Conservation (phyloP, 2,797 vertebrate genomes). For the Chaunax sp. region DNA sequence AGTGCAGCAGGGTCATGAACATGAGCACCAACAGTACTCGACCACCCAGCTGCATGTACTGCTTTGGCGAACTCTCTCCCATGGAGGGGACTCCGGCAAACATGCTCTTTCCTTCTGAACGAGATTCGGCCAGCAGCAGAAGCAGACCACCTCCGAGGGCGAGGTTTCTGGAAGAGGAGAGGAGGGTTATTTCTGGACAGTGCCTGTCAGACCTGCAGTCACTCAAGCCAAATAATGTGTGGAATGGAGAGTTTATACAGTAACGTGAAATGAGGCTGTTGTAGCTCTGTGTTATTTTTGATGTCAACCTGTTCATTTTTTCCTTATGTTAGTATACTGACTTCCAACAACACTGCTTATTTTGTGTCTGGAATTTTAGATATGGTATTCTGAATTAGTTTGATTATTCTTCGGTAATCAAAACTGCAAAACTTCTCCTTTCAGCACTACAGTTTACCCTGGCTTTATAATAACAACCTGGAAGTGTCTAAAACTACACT, state of each 20-base stretch:
- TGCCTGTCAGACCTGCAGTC: slow-evolving; percentile 58
- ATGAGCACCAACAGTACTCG: slow-evolving; percentile 95
- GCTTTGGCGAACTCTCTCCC: slow-evolving; percentile 92
- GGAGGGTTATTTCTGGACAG: slow-evolving; percentile 44
- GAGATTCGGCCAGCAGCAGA: slow-evolving; percentile 94
- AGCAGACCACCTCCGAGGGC: slow-evolving; percentile 96
- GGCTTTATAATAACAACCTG: not conserved
- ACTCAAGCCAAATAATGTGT: slow-evolving; percentile 9
- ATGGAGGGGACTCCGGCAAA: slow-evolving; percentile 94
- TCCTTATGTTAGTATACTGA: not conserved
- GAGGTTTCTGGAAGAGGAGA: slow-evolving; percentile 90
- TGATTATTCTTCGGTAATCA: not conserved
- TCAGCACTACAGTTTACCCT: not conserved
- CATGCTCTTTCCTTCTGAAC: slow-evolving; percentile 99
- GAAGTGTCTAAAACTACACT: not conserved
- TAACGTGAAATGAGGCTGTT: not conserved
- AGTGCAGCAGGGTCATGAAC: slow-evolving; percentile 99
- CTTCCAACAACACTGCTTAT: not conserved
- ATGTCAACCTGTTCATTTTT: not conserved
- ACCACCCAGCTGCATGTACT: slow-evolving; percentile 99
- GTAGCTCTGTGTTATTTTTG: not conserved
- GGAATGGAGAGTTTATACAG: too few relatives aligned
- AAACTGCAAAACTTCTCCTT: not conserved
- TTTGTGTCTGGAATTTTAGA: not conserved
- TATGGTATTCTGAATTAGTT: not conserved